These are phyloP conservation scores for Heterocephalus glaber DNA, from an alignment of 2,113 vertebrate species.

Conservation along the genomic window DNA sequence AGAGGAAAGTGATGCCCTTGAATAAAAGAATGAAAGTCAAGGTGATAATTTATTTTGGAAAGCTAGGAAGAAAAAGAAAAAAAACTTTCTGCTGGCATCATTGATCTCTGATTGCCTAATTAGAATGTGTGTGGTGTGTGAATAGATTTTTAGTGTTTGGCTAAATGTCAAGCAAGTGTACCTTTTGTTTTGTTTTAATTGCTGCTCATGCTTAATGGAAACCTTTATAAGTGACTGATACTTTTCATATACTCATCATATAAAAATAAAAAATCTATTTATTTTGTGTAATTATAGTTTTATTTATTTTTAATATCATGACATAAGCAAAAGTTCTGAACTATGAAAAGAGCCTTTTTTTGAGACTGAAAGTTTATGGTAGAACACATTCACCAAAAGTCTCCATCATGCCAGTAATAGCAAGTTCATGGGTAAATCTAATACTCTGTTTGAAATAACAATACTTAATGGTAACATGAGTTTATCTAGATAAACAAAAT, in stretches of 20 bases:
- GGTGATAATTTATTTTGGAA: not conserved
- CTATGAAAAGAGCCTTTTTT: not conserved
- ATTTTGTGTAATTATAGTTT: not conserved
- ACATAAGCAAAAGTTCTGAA: not conserved
- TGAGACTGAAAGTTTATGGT: not conserved
- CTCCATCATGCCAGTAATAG: accelerated
- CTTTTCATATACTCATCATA: not conserved
- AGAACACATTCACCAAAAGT: not conserved
- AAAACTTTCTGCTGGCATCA: not conserved
- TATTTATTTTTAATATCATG: not conserved
- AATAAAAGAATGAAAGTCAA: not conserved
- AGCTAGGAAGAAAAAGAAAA: not conserved
- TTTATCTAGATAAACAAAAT: not conserved
- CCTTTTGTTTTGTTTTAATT: not conserved
- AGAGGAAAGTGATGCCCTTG: not conserved
- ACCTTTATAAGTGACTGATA: not conserved
- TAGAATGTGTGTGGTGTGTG: not conserved
- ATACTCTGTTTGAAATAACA: not conserved
- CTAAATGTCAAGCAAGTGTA: not conserved
- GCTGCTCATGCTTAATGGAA: not conserved
- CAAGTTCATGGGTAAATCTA: not conserved
- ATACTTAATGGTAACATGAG: not conserved
- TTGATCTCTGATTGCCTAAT: not conserved
- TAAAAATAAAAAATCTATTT: not conserved
- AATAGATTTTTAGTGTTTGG: not conserved